Evolutionary conservation across 1,140 invertebrate genomes (phyloP), one percentile per base, ranked within the genome.

Genomic region (Phymastichus coffea): DNA sequence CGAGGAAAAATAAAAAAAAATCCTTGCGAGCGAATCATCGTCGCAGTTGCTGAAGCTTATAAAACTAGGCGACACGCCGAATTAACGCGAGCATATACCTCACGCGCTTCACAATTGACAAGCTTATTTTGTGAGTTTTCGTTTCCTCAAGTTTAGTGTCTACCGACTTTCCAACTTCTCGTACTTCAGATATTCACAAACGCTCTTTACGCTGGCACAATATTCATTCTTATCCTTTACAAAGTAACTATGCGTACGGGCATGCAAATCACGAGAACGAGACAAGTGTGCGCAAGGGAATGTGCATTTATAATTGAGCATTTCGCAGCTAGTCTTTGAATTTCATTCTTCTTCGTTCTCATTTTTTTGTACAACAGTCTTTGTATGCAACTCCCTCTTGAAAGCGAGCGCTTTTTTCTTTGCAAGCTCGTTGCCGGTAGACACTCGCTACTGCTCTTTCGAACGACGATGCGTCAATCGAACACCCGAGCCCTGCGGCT

Each of bases 51-150:
- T n/a, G n/a, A n/a, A n/a, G n/a, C n/a, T n/a, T n/a, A n/a, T n/a
- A n/a, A n/a, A n/a, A n/a, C n/a, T n/a, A n/a, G n/a, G n/a, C n/a
- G n/a, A n/a, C n/a, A n/a, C n/a, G n/a, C n/a, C n/a, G n/a, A n/a
- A n/a, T n/a, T n/a, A n/a, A n/a, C n/a, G n/a, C n/a, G n/a, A n/a
- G n/a, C n/a, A n/a, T n/a, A n/a, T n/a, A 71, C 61, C 63, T 71
- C 65, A 66, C 65, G 67, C 66, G 70, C 67, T n/a, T n/a, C n/a
- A 57, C 66, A 74, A 74, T 74, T 74, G 72, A 74, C 72, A 73
- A 72, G 69, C 66, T 70, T 73, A 66, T 49, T 33, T 54, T 55
- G 40, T 47, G 41, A 26, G 51, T 51, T 43, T 35, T 3, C 15
- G 3, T 37, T 14, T 37, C 14, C 14, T 14, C 14, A 33, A 28